Base-by-base conservation (phyloP, 1,140 invertebrate genomes). In the Chlorops oryzae region DNA sequence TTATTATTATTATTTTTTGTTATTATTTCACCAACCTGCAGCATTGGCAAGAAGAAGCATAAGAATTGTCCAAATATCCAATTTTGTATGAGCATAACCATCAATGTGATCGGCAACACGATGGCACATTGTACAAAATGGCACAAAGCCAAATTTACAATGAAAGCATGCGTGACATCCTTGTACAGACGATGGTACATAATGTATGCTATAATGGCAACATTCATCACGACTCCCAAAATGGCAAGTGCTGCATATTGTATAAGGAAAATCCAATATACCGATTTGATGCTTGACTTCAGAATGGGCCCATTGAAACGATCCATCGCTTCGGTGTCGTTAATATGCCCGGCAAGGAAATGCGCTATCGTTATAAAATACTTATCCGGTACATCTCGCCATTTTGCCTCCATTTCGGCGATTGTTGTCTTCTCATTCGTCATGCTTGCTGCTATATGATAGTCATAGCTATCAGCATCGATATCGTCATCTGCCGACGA, bases 11-110 rank as follows among this genome's bases (percentile, higher is more conserved):
- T n/a, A n/a, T n/a, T n/a, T n/a, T n/a, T n/a, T n/a, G n/a, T n/a
- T n/a, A n/a, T n/a, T n/a, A 23, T 38, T 21, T 28, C 3, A 71
- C 76, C 71, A 62, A 82, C 80, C 75, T 88, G 86, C 47, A 87
- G 60, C 81, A 88, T 86, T 0, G 86, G 85, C 38, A 86, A 58
- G 61, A 85, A 83, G 58, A 80, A 85, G 66, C 86, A 88, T n/a
- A 87, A 61, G 56, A 86, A 82, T 51, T 83, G 80, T 5, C 85
- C 85, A 53, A 86, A 82, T 37, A 86, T 75, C 85, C 85, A 88
- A 63, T 87, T 86, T 56, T 85, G 78, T 27, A 87, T 71, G 2
- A 87, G 74, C 52, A 86, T 72, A 25, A 86, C 82, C 48, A 81
- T 79, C 42, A 87, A 57, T 1, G 83, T 80, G 1, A 87, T 74